Conservation (phyloP, 2,113 vertebrate genomes). For the Pica pica region DNA sequence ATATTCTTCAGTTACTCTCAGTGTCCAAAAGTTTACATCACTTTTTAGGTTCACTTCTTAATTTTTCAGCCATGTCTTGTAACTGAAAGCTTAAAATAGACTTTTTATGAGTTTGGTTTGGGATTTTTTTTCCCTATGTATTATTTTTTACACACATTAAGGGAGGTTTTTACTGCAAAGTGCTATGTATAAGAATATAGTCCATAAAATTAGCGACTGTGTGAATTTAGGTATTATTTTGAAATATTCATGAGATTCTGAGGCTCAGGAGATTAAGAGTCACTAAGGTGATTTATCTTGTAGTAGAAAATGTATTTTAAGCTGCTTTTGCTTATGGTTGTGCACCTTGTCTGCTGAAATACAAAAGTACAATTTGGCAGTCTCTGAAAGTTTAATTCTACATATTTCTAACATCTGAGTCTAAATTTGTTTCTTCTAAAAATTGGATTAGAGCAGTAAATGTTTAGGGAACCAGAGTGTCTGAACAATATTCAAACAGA, state of each 20-base stretch:
- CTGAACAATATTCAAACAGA: neutral
- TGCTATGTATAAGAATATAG: neutral
- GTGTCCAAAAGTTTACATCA: neutral
- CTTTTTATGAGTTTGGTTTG: neutral
- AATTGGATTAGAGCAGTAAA: neutral
- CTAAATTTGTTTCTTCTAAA: neutral
- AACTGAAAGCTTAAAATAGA: neutral
- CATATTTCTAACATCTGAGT: neutral
- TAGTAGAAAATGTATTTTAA: constrained; percentile 15
- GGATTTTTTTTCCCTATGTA: neutral
- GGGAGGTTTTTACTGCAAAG: neutral
- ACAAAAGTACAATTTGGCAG: neutral
- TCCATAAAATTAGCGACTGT: neutral
- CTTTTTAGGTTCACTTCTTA: neutral
- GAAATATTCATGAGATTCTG: constrained; percentile 10
- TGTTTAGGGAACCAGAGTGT: neutral
- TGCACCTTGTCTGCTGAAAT: neutral
- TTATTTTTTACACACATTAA: neutral
- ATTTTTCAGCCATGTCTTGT: neutral
- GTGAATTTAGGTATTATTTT: neutral
- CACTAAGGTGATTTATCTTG: constrained; percentile 10
- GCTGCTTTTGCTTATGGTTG: neutral
- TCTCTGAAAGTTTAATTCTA: neutral
- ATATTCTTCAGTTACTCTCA: neutral
- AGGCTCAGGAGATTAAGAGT: constrained; percentile 26